These are phyloP conservation scores for Thelaira solivaga DNA, from an alignment of 2,888 invertebrate species.

Conservation along the genomic window DNA sequence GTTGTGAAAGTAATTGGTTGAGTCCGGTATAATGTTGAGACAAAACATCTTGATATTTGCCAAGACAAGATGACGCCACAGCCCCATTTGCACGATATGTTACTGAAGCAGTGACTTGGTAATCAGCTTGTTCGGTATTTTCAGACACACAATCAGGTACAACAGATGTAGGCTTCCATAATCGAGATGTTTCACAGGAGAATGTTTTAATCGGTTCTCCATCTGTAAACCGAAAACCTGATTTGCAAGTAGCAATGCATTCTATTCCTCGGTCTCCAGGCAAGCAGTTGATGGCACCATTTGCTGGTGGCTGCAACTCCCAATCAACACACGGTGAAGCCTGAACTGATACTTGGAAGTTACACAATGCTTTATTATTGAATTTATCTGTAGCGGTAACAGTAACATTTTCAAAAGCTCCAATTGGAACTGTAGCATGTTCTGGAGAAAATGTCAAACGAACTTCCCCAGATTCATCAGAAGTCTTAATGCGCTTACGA, in stretches of 20 bases:
- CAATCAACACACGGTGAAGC: constrained; percentile 96
- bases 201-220: constrained; percentile 92
- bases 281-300: constrained; percentile 91
- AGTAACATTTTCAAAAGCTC: constrained; percentile 93
- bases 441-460: constrained; percentile 89
- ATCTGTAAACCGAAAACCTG: constrained; percentile 93
- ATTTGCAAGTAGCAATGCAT: constrained; percentile 92
- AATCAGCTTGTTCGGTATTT: constrained; percentile 96
- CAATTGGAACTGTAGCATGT: constrained; percentile 88
- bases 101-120: constrained; percentile 91
- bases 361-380: constrained; percentile 92
- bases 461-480: constrained; percentile 93
- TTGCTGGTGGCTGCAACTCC: constrained; percentile 92
- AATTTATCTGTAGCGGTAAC: constrained; percentile 91
- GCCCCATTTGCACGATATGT: constrained; percentile 94
- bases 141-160: constrained; percentile 97
- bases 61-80: constrained; percentile 88
- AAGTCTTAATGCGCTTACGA: constrained; percentile 87
- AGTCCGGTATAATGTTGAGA: constrained; percentile 88
- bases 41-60: constrained; percentile 89
- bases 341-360: constrained; percentile 95
- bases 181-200: constrained; percentile 87
- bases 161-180: constrained; percentile 92
- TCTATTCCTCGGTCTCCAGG: constrained; percentile 88
- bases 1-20: constrained; percentile 89